A percentile compares a stretch with the other conserved stretches of the same genome.
phyloP scores from a whole-genome alignment of 53 echinoderm and acorn worm species.

The Paelopatides confundens region DNA sequence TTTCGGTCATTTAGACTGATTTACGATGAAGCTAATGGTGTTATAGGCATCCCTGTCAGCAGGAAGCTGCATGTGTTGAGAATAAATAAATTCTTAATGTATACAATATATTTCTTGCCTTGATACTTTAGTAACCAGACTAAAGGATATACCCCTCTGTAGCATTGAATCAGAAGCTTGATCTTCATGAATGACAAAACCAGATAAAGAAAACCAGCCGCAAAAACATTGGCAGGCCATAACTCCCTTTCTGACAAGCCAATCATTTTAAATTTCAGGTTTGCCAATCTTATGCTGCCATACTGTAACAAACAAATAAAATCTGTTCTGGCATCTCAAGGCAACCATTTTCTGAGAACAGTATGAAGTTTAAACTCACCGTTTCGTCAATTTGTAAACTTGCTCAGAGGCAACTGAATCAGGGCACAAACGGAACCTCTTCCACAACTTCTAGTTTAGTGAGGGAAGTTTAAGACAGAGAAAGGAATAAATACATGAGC shows the following conservation, averaged over 20 bases:
- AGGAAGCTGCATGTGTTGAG: not conserved
- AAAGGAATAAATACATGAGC: conserved; percentile 44
- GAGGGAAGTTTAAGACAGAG: conserved; percentile 45
- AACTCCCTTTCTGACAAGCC: conserved; percentile 28
- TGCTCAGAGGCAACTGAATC: conserved; percentile 39
- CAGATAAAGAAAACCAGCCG: conserved; percentile 21
- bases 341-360: conserved; percentile 14
- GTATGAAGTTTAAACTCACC: conserved; percentile 38
- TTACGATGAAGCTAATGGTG: not conserved
- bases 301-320: conserved; percentile 31
- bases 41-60: not conserved
- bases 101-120: conserved; percentile 1
- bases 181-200: conserved; percentile 3
- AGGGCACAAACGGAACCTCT: conserved; percentile 20
- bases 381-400: conserved; percentile 14
- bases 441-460: conserved; percentile 37
- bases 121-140: not conserved
- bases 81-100: not conserved
- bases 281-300: conserved; percentile 11
- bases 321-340: conserved; percentile 43
- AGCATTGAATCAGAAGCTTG: not conserved
- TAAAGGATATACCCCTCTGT: not conserved
- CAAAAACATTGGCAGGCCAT: conserved; percentile 1
- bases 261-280: conserved; percentile 16
- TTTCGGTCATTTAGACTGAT: not conserved